Evolutionary conservation across 2,888 invertebrate species (phyloP).

Genomic region (Amblyjoppa fuscipennis): DNA sequence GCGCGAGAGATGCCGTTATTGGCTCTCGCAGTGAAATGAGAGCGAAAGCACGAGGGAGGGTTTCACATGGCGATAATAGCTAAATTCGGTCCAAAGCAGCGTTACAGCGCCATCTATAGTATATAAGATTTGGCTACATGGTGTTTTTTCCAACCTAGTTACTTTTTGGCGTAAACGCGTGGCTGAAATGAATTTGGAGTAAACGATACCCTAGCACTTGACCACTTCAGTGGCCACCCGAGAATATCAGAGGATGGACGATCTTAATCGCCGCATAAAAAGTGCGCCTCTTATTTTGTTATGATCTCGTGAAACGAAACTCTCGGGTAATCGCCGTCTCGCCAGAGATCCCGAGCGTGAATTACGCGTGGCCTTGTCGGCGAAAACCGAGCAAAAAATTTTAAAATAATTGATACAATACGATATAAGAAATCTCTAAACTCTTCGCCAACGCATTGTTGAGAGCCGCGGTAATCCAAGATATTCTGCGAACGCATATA

Average conservation of each 20-base stretch:
- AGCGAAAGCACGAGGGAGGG: too few relatives aligned
- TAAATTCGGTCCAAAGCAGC: too few relatives aligned
- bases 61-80: too few relatives aligned
- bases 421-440: not conserved
- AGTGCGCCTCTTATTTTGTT: constrained; percentile 66
- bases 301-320: constrained; percentile 54
- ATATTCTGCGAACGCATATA: not conserved
- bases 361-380: constrained; percentile 1
- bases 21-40: too few relatives aligned
- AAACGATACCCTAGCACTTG: not conserved
- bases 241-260: constrained; percentile 4
- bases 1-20: too few relatives aligned
- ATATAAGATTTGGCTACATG: too few relatives aligned
- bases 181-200: not conserved
- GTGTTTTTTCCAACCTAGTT: not conserved
- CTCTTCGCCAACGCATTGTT: not conserved
- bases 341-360: not conserved
- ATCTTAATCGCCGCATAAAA: constrained; percentile 33
- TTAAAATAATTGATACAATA: not conserved
- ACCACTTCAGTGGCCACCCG: not conserved
- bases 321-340: constrained; percentile 5
- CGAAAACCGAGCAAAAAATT: too few relatives aligned
- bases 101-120: not conserved
- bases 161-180: not conserved
- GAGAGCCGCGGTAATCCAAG: not conserved